These are phyloP conservation scores for Noctua pronuba DNA, from an alignment of 2,888 invertebrate species.

Conservation along the genomic window DNA sequence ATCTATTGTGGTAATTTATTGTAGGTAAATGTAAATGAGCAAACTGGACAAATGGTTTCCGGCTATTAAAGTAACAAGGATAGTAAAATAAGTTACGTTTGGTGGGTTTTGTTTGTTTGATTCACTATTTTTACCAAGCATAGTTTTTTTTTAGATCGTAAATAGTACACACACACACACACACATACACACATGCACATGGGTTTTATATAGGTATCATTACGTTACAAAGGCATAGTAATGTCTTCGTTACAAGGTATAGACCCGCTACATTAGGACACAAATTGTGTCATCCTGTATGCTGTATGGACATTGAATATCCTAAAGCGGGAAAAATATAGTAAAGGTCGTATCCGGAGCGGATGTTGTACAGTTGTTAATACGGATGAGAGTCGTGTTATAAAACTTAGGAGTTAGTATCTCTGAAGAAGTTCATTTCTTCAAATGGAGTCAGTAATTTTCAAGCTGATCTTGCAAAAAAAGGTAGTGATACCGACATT, in stretches of 20 bases:
- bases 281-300: conserved; percentile 54
- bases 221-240: conserved; percentile 32
- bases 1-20: conserved; percentile 1
- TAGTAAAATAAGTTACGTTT: not conserved
- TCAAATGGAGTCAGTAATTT: not conserved
- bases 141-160: not conserved
- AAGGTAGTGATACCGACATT: not conserved
- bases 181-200: too few relatives aligned
- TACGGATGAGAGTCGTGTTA: conserved; percentile 3
- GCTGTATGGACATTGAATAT: conserved; percentile 49
- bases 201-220: conserved; percentile 38
- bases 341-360: conserved; percentile 39
- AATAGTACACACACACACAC: too few relatives aligned
- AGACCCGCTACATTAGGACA: conserved; percentile 28
- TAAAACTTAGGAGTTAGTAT: not conserved
- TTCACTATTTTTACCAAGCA: not conserved
- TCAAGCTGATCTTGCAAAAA: not conserved
- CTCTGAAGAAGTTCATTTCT: not conserved
- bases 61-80: not conserved
- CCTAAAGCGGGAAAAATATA: conserved; percentile 40
- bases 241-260: conserved; percentile 21
- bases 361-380: conserved; percentile 34
- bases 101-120: not conserved
- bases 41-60: not conserved
- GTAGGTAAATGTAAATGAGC: not conserved